Percentiles rank a stretch among this genome's conserved stretches.
Evolutionary conservation across 2,113 vertebrate species (phyloP).

Genomic region (Pelusios castaneus): DNA sequence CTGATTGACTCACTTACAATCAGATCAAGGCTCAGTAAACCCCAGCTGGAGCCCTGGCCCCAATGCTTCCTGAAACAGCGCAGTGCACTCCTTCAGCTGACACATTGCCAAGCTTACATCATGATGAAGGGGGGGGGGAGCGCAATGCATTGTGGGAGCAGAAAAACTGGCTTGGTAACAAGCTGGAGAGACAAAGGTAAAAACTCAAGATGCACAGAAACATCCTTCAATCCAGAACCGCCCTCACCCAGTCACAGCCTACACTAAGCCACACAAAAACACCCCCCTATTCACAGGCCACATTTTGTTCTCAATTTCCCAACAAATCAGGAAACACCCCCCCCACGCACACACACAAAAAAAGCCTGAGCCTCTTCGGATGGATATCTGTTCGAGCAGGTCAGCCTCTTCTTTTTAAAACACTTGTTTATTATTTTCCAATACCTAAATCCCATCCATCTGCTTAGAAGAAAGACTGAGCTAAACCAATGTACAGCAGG

Average conservation of each 20-base stretch:
- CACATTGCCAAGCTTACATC: rapidly evolving
- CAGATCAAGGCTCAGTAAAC: conserved; percentile 3
- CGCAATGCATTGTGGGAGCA: not conserved
- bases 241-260: rapidly evolving
- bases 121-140: not conserved
- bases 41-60: conserved; percentile 30
- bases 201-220: not conserved
- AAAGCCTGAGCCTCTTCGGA: not conserved
- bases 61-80: rapidly evolving
- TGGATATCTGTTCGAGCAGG: conserved; percentile 15
- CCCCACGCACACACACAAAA: not conserved
- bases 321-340: not conserved
- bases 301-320: not conserved
- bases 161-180: not conserved
- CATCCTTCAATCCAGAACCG: not conserved
- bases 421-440: not conserved
- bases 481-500: not conserved
- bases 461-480: not conserved
- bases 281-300: not conserved
- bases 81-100: not conserved
- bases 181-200: not conserved
- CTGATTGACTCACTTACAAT: not conserved
- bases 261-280: rapidly evolving
- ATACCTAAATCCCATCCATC: conserved; percentile 12
- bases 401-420: not conserved